Percentiles rank a stretch among this genome's conserved stretches.
These are phyloP conservation scores for Myanophis thanlyinensis DNA, from an alignment of 2,113 vertebrate species.

Conservation along the genomic window DNA sequence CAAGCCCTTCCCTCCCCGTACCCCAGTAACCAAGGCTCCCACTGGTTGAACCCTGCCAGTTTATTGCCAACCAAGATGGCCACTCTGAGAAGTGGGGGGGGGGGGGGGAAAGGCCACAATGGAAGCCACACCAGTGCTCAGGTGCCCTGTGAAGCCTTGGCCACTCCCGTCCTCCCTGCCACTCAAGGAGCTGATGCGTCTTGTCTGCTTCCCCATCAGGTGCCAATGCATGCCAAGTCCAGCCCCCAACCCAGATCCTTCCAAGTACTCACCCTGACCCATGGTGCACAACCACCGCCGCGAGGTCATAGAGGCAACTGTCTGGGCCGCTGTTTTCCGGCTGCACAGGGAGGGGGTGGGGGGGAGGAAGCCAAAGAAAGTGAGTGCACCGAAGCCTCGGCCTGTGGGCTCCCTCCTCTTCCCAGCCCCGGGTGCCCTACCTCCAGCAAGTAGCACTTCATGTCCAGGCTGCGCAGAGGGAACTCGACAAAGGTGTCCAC, in stretches of 20 bases:
- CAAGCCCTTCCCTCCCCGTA: background rate
- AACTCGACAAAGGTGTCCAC: constrained; percentile 97
- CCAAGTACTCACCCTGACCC: constrained; percentile 88
- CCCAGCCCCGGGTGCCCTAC: constrained; percentile 58
- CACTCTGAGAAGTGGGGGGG: background rate
- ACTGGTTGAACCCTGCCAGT: background rate
- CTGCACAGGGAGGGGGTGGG: constrained; percentile 61
- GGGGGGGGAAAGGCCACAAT: background rate
- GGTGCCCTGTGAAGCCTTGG: background rate
- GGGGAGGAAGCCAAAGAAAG: background rate
- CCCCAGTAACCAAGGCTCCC: background rate
- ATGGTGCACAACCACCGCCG: constrained; percentile 95
- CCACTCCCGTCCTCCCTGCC: background rate
- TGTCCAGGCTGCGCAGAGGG: constrained; percentile 89
- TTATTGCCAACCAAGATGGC: background rate
- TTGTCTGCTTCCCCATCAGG: background rate
- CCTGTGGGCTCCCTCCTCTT: fast-evolving
- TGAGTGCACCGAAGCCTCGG: background rate
- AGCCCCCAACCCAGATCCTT: background rate
- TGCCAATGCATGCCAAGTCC: background rate
- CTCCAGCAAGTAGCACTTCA: constrained; percentile 94
- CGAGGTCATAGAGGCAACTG: constrained; percentile 90
- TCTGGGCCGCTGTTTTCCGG: constrained; percentile 87
- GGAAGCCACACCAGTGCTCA: background rate
- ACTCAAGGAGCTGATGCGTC: background rate